Evolutionary conservation across 1,140 invertebrate genomes (phyloP), one percentile per base, ranked within the genome.

Genomic region (Hermatobates lingyangjiaoensis): DNA sequence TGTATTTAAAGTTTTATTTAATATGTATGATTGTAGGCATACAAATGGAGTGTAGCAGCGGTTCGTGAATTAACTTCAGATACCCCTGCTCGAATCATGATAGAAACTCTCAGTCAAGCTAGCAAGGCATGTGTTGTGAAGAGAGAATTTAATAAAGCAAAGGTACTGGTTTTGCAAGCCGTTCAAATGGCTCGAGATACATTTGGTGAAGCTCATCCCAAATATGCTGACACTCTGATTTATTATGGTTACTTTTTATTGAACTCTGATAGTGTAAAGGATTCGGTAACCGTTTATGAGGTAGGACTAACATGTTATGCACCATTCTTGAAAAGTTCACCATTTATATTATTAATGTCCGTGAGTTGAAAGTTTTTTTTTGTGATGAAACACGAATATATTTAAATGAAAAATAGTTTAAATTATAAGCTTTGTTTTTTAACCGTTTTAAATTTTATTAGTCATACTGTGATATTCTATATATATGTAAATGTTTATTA

Each of bases 241-340:
- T 87, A 91, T 68, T 90, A 87, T 64, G 89, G 84, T 46, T 92
- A 87, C 70, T 92, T 86, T 63, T 69, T 92, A 58, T 72, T 91
- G 30, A 91, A 92, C 68, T 80, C 82, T n/a, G 90, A 94, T 67
- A 79, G 75, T 28, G 80, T 89, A 42, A 68, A 71, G 26, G 79
- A 86, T 59, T 85, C 85, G 60, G 83, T 93, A 10, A 71, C 76
- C 53, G 76, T 89, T 0, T 91, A 92, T 63, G 77, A 84, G 72
- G 81, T 81, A 63, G 62, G 55, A 50, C 3, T 23, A 39, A 39
- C 30, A n/a, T 34, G 45, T 27, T 50, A 42, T 40, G 2, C 3
- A 40, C 3, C 18, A 30, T 23, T 45, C 26, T 38, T 10, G 30
- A 34, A 34, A 34, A 34, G n/a, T n/a, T n/a, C n/a, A n/a, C n/a